Evolutionary conservation across 2,797 vertebrate genomes (phyloP), one percentile per base, ranked within the genome.

Genomic region (Monodelphis domestica): DNA sequence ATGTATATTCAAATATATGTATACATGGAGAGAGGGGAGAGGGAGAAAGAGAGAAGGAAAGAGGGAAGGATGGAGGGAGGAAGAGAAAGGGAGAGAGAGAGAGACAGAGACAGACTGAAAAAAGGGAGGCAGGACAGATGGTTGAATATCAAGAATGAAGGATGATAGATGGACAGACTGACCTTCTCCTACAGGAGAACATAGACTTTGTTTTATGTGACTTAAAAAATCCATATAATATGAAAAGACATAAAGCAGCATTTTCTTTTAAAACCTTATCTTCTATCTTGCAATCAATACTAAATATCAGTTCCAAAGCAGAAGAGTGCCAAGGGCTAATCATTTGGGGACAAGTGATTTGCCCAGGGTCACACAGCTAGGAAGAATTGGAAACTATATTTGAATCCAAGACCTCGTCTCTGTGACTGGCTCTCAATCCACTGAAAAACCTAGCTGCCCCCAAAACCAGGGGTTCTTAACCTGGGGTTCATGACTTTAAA

Each of bases 241-340:
- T 84, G 45, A 84, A 5, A 28, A 84, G 70, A 84, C 1, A 3
- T 84, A 50, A 84, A 84, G 9, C 21, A 26, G n/a, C n/a, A n/a
- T n/a, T n/a, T n/a, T n/a, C n/a, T n/a, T n/a, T n/a, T n/a, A n/a
- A n/a, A n/a, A n/a, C n/a, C n/a, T n/a, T n/a, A n/a, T n/a, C n/a
- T n/a, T n/a, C n/a, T n/a, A n/a, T n/a, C n/a, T n/a, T n/a, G n/a
- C n/a, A n/a, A n/a, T n/a, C n/a, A n/a, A n/a, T n/a, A n/a, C n/a
- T n/a, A n/a, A n/a, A n/a, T n/a, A n/a, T n/a, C n/a, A n/a, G n/a
- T 51, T 52, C 90, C 51, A 28, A 4, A 12, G 59, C 50, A 84
- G 53, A 30, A 3, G 3, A 28, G 6, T 14, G 1, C n/a, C 88
- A 0, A 53, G 29, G 17, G 33, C 4, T 0, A 12, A 56, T 21